Percentiles rank a stretch among this genome's conserved stretches.
phyloP scores from a whole-genome alignment of 1,140 invertebrate genomes.

The Cydia pomonella region DNA sequence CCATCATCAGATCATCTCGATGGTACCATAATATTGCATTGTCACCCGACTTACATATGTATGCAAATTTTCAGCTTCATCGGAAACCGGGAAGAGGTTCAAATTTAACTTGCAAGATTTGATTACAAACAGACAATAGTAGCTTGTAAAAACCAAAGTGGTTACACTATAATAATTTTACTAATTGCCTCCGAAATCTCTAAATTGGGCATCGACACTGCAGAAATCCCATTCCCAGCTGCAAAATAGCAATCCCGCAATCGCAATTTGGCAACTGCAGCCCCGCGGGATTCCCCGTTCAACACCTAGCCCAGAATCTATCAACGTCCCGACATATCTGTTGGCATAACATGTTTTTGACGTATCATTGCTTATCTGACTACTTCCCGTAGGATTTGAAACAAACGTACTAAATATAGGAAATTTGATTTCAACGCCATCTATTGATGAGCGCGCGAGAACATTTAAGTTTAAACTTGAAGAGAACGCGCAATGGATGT shows the following conservation, averaged over 20 bases:
- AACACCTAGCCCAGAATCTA: conserved; percentile 32
- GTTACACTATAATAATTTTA: neutral
- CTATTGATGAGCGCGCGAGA: conserved; percentile 16
- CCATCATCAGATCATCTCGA: too few relatives aligned
- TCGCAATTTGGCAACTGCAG: neutral
- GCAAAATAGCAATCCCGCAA: conserved; percentile 6
- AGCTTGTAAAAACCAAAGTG: too few relatives aligned
- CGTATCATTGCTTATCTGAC: conserved; percentile 73
- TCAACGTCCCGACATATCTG: conserved; percentile 44
- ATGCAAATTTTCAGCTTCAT: too few relatives aligned
- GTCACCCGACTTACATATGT: too few relatives aligned
- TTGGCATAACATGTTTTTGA: conserved; percentile 71
- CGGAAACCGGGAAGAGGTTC: too few relatives aligned
- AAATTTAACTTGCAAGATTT: too few relatives aligned
- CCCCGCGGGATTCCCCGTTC: conserved; percentile 11
- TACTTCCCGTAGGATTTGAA: conserved; percentile 50
- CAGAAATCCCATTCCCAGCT: neutral
- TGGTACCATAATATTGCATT: too few relatives aligned
- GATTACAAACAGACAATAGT: too few relatives aligned
- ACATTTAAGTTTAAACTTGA: conserved; percentile 5
- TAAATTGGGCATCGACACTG: neutral
- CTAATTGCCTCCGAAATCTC: neutral
- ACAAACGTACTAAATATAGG: neutral
- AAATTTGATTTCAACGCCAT: neutral
- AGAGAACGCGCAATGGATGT: neutral